Base-by-base conservation (phyloP, 2,888 invertebrate species). In the Oconnorella tubifera region DNA sequence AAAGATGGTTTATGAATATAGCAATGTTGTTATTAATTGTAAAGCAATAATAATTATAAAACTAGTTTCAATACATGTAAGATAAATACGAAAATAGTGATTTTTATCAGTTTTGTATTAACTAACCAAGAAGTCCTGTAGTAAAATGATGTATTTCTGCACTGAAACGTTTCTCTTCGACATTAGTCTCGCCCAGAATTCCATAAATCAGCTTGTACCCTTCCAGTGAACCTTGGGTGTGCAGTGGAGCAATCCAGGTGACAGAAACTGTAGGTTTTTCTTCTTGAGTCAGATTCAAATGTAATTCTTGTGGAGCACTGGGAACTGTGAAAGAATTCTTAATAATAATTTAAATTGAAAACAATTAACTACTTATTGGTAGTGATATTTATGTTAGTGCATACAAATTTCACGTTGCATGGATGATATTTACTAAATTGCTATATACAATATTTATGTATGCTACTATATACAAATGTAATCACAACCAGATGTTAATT, bases 161-260 rank as follows among this genome's bases (percentile, higher is more conserved):
- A 27, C 67, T 62, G 31, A 71, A 66, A 33, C 69, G 63, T n/a
- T 68, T 63, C 57, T 70, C 70, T 51, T 70, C 68, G 2, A 65
- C 56, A 23, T 51, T 58, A 53, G 55, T 64, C 85, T 90, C 89
- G 82, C 91, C 92, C 82, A 89, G 90, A 28, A 92, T 89, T 29
- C 94, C 94, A 82, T 89, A 95, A 77, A 89, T 86, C 31, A 97
- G 83, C 62, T 92, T 86, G 80, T 93, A 97, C 4, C 93, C 92
- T 67, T 89, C 86, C 62, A 97, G 84, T 75, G 90, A 89, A 3
- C 97, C 97, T 77, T 92, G 92, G 0, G 92, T 92, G 83, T 91
- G 89, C 0, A 88, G 87, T 0, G 98, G 98, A 72, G 88, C 87
- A 4, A 88, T 88, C 98, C 98, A 99, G 80, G 93, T 92, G 65